Percentiles rank a stretch among this genome's conserved stretches.
Evolutionary conservation across 2,113 vertebrate species (phyloP).

Genomic region (Lucifuga dentata): DNA sequence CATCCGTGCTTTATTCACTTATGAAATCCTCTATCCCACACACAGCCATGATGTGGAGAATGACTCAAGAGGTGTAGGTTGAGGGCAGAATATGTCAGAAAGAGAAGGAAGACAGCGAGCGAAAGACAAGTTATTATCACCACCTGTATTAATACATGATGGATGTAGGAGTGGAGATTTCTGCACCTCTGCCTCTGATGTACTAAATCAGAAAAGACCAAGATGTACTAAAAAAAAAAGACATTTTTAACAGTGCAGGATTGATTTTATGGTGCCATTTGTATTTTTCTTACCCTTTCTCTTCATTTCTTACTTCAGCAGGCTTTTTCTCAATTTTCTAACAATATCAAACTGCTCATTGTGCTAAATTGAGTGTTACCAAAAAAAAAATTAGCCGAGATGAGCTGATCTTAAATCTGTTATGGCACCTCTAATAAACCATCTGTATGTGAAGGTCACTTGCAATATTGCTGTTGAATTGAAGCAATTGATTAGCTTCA

Average conservation of each 20-base stretch:
- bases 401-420: constrained; percentile 43
- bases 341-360: not conserved
- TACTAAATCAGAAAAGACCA: no score
- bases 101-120: not conserved
- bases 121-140: not conserved
- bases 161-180: constrained; percentile 9
- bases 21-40: no score
- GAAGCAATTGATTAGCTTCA: constrained; percentile 13
- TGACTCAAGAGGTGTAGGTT: constrained; percentile 27
- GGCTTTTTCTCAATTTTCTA: constrained; percentile 20
- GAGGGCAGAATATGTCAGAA: not conserved
- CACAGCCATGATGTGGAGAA: constrained; percentile 4
- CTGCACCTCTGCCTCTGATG: not conserved
- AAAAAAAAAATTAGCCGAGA: constrained; percentile 22
- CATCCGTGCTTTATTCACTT: constrained; percentile 25
- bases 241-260: no score
- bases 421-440: constrained; percentile 42
- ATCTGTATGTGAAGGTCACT: constrained; percentile 19
- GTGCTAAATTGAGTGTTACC: constrained; percentile 32
- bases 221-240: no score
- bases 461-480: not conserved
- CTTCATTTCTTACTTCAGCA: constrained; percentile 27
- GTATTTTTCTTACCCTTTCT: constrained; percentile 18
- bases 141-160: constrained; percentile 37
- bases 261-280: not conserved